Percentiles rank a stretch among this genome's conserved stretches.
Conservation (phyloP, 2,113 vertebrate genomes). For the Rhodinocichla rosea region DNA sequence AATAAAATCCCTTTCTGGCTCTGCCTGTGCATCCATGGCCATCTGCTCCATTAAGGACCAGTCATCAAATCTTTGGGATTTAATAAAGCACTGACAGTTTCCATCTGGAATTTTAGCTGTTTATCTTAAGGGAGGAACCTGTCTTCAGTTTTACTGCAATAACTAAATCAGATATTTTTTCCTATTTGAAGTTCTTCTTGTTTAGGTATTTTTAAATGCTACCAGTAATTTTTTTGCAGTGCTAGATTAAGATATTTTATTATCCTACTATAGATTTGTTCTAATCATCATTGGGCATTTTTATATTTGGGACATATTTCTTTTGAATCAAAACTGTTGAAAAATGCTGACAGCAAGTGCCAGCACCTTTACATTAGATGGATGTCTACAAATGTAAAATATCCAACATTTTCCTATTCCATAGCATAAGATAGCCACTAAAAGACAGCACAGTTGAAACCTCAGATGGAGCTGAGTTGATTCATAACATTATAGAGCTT, state of each 20-base stretch:
- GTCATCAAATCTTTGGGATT: neutral
- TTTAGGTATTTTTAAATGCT: neutral
- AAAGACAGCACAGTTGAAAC: neutral
- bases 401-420: neutral
- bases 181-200: neutral
- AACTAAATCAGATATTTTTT: neutral
- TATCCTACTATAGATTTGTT: neutral
- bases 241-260: neutral
- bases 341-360: neutral
- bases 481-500: neutral
- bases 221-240: neutral
- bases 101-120: neutral
- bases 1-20: constrained; percentile 27
- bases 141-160: neutral
- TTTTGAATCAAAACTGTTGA: neutral
- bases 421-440: neutral
- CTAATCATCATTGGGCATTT: neutral
- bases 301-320: neutral
- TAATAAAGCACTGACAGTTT: neutral
- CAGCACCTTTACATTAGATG: neutral
- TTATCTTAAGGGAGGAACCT: neutral
- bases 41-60: constrained; percentile 15
- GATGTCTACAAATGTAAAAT: neutral
- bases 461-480: neutral
- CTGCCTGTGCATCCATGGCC: neutral